Base-by-base conservation (phyloP, 2,888 invertebrate genomes). In the Cataglyphis albicans region DNA sequence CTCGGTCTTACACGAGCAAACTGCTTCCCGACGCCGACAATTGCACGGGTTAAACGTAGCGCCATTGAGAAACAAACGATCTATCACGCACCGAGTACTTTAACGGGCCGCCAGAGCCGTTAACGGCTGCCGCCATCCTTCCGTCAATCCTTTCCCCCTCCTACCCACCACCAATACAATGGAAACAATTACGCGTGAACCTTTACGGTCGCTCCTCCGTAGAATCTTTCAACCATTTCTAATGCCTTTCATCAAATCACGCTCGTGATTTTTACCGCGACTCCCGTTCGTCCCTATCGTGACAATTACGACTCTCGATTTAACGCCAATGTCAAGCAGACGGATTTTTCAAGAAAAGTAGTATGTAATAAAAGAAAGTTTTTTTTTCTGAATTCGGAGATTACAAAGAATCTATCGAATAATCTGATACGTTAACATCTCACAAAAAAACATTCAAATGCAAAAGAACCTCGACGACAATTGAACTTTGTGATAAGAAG, bases 131-230 rank as follows among this genome's bases (percentile, higher is more conserved):
- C 78, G 32, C 57, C 68, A 15, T 32, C 18, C 15, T 18, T 9
- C 44, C 35, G 32, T 35, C 38, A 32, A 0, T n/a, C 6, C 52
- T 0, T 18, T 21, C n/a, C 44, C 44, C 44, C 32, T 76, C 81
- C 29, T 78, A 57, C 52, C 32, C 80, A 81, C 81, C 81, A 57
- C 57, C 57, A 57, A 29, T 72, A 89, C 89, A 89, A 90, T 90
- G 85, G 87, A 90, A 91, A 91, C 88, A 91, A 91, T 91, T 91
- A 90, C 82, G 84, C n/a, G 78, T 82, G 48, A 80, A 80, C 83
- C 75, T 82, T 88, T 89, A 85, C 84, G 65, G 63, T 38, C 61
- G 52, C 35, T 61, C 65, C 57, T 78, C 75, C 29, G 21, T 70
- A 48, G 72, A 81, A 64, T 81, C 86, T 86, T 87, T 82, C 82